Percentiles rank a stretch among this genome's conserved stretches.
Conservation (phyloP, 2,888 invertebrate genomes). For the Acanthosepion esculentum region DNA sequence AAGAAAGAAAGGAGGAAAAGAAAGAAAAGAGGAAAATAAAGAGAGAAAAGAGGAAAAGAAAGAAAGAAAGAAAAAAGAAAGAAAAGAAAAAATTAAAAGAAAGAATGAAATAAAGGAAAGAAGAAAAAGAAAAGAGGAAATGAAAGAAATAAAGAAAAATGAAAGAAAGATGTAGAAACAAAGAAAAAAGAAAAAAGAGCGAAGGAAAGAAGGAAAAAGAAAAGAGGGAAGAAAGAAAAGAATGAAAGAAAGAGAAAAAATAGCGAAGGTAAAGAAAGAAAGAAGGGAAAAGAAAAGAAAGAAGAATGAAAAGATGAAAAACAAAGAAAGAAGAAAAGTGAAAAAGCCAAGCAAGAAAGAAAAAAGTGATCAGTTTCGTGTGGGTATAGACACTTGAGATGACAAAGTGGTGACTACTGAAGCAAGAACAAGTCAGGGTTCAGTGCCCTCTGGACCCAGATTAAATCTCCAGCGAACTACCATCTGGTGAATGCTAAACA, state of each 20-base stretch:
- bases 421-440: neutral
- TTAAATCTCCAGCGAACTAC: neutral
- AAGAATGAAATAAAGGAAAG: neutral
- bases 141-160: neutral
- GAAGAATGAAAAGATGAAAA: neutral
- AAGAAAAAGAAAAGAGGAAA: neutral
- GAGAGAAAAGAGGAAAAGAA: neutral
- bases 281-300: neutral
- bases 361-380: neutral
- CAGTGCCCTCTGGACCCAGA: neutral
- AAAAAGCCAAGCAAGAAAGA: neutral
- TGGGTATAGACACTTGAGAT: neutral
- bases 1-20: neutral
- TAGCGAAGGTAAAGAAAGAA: too few species aligned
- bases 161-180: neutral
- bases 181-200: neutral
- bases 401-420: neutral
- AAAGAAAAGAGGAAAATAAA: neutral
- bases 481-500: neutral
- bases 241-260: neutral
- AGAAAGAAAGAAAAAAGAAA: neutral
- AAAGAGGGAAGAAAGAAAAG: neutral
- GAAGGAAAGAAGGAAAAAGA: neutral
- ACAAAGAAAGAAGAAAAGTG: neutral
- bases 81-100: too few species aligned